Evolutionary conservation across 2,113 vertebrate species (phyloP), one percentile per base, ranked within the genome.

Genomic region (Polypterus senegalus): DNA sequence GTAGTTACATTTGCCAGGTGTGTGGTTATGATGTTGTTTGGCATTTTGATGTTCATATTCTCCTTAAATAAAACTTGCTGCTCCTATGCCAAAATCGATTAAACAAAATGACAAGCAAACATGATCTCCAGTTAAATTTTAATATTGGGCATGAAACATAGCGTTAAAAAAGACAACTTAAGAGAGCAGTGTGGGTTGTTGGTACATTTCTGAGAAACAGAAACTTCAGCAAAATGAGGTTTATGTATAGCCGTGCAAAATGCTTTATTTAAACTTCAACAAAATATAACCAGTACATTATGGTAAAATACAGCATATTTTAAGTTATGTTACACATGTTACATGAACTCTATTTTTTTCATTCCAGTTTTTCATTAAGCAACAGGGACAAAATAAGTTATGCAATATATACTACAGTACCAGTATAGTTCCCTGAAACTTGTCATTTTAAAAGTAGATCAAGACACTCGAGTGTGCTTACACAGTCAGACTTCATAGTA

Each of bases 51-150:
- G 73, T 79, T 4, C 46, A 83, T 77, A 80, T 81, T 75, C 72
- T 73, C 78, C 66, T 64, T 6, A 59, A 67, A 77, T 63, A 80
- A 81, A 79, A 83, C 70, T 77, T 77, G 72, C 72, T 81, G 79
- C 82, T 81, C 77, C 81, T 76, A 86, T 87, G 84, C 83, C 86
- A 88, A 91, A 92, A 79, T 58, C 0, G 65, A 55, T 58, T 55
- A 55, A 49, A 57, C 59, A 46, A 54, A 53, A 67, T n/a, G 60
- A 27, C 27, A 27, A 27, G 27, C 27, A 27, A 27, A 27, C 27
- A 1, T 27, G 27, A 27, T 27, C 27, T 27, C 27, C 27, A 27
- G 27, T 27, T 27, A 47, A n/a, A 45, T 55, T 9, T 6, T 47
- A n/a, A 62, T 62, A 56, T 46, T 43, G 53, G 9, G 27, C 49